Evolutionary conservation across 2,113 vertebrate species (phyloP), one percentile per base, ranked within the genome.

Genomic region (Maccullochella peelii): DNA sequence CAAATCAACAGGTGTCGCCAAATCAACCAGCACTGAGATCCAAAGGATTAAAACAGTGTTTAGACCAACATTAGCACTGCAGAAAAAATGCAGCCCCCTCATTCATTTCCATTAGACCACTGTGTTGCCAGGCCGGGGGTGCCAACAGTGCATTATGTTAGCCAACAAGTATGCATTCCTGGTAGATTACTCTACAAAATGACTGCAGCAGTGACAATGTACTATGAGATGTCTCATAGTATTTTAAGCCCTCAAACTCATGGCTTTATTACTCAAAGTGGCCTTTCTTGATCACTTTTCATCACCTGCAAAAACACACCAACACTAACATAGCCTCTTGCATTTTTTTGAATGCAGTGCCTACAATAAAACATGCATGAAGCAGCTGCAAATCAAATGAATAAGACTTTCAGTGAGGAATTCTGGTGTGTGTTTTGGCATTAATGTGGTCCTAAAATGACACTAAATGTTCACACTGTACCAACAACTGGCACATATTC

Each of bases 401-500:
- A 30, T 55, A 57, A 23, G 25, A 18, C 16, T 74, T 33, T 23
- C 25, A 23, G 18, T 14, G 10, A 74, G 27, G 27, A 27, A 4
- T 38, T 21, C 50, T 42, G 47, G 23, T 58, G 71, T 27, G 6
- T 42, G 21, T 33, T 55, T 30, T 23, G 12, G 1, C 21, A 33
- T 65, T 33, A 16, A 55, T 21, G 1, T 14, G 8, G 9, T 33
- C 49, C 18, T 20, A 25, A 38, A 59, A 44, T 57, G 12, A 67
- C 6, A 77, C 33, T 27, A 21, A 42, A 16, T 30, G n/a, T 50
- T 62, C 18, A 57, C n/a, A 65, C 18, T 21, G 23, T 61, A 23
- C 18, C 61, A 68, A 61, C 33, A 59, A 27, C 8, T 52, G 33
- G 36, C 79, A 73, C 50, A 72, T 33, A 78, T 78, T 10, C 40